phyloP scores from a whole-genome alignment of 2,113 vertebrate species.

The Misgurnus anguillicaudatus region DNA sequence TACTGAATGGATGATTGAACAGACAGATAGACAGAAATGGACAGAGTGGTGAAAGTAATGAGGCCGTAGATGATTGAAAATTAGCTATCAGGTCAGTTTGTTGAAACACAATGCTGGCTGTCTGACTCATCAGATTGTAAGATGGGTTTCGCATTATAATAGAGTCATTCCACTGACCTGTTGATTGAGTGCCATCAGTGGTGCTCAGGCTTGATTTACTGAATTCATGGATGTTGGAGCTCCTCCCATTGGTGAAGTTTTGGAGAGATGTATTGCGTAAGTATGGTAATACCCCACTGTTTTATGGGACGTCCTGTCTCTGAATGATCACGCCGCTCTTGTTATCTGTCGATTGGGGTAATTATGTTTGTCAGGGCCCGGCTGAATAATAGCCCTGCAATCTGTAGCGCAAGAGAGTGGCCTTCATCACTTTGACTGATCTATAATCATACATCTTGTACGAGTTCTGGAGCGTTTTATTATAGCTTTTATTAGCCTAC shows the following conservation, averaged over 20 bases:
- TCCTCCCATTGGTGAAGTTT: conserved; percentile 2
- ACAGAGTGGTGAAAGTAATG: conserved; percentile 23
- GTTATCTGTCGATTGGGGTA: conserved; percentile 77
- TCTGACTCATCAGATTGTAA: neutral
- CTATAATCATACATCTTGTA: conserved; percentile 49
- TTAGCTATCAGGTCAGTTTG: conserved; percentile 37
- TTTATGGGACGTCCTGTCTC: conserved; percentile 67
- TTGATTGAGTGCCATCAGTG: conserved; percentile 14
- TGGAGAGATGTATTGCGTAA: conserved; percentile 62
- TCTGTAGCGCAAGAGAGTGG: conserved; percentile 54
- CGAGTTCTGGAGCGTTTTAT: conserved; percentile 3
- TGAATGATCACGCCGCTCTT: conserved; percentile 72
- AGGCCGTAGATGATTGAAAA: conserved; percentile 4
- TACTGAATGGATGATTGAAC: conserved; percentile 56
- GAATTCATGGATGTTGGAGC: conserved; percentile 9
- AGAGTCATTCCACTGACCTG: conserved; percentile 14
- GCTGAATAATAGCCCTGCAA: conserved; percentile 73
- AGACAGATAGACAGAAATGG: conserved; percentile 31
- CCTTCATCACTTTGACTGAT: conserved; percentile 56
- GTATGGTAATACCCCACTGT: conserved; percentile 66
- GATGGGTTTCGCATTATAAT: conserved; percentile 24
- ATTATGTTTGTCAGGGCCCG: conserved; percentile 74
- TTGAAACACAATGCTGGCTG: conserved; percentile 16
- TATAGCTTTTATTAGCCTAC: conserved; percentile 22
- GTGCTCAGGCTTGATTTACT: conserved; percentile 21